Evolutionary conservation across 2,888 invertebrate genomes (phyloP).

Genomic region (Digitonthophagus gazella): DNA sequence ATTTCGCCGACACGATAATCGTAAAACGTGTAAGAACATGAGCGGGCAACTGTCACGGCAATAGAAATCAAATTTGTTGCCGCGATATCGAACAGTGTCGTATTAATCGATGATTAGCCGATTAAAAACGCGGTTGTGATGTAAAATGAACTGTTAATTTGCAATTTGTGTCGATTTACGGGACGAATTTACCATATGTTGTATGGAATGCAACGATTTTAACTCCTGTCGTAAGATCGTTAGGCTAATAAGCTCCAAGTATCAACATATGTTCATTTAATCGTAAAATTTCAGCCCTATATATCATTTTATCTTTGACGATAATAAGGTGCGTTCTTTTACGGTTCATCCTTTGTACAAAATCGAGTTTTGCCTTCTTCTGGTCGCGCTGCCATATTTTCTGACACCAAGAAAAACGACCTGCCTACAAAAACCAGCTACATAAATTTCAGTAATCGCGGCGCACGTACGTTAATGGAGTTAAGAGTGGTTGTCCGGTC

Average conservation of each 20-base stretch:
- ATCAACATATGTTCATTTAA: neutral
- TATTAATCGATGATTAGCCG: neutral
- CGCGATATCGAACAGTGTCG: neutral
- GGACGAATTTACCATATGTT: neutral
- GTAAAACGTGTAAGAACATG: neutral
- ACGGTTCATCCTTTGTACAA: neutral
- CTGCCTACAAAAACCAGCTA: slow-evolving; percentile 28
- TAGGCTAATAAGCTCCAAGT: neutral
- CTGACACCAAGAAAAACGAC: slow-evolving; percentile 1
- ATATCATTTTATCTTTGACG: neutral
- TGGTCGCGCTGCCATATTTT: neutral
- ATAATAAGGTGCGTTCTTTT: neutral
- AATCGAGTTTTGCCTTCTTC: neutral
- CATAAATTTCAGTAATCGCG: slow-evolving; percentile 32
- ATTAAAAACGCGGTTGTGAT: neutral
- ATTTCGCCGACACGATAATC: neutral
- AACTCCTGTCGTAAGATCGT: neutral
- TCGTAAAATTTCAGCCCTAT: neutral
- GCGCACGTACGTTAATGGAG: slow-evolving; percentile 31
- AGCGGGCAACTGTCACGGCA: neutral
- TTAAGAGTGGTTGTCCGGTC: slow-evolving; percentile 33
- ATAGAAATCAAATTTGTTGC: neutral
- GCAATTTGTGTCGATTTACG: neutral
- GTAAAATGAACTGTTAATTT: neutral
- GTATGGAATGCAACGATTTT: neutral